A percentile compares a stretch with the other conserved stretches of the same genome.
Conservation (phyloP, 2,888 invertebrate species). For the Stenodema calcarata region DNA sequence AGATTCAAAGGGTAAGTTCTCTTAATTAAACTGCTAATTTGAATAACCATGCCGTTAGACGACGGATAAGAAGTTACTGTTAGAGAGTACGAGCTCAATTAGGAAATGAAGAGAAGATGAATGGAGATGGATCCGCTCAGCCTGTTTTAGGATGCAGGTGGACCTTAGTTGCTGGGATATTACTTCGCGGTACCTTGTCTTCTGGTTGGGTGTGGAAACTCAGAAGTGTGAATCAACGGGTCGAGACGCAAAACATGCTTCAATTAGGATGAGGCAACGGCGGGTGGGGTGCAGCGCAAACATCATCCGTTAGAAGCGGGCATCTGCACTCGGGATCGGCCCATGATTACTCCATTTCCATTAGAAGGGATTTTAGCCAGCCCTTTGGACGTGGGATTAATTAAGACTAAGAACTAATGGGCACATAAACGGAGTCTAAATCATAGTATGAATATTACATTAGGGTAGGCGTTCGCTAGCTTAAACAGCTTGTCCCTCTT, state of each 20-base stretch:
- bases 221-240: background rate
- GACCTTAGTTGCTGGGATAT: slow-evolving; percentile 4
- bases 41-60: background rate
- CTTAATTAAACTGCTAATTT: background rate
- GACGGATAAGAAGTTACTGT: background rate
- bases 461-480: slow-evolving; percentile 23
- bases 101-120: slow-evolving; percentile 1
- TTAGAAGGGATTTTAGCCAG: slow-evolving; percentile 34
- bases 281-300: background rate
- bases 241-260: background rate
- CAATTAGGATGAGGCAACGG: background rate
- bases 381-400: slow-evolving; percentile 38
- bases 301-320: slow-evolving; percentile 20
- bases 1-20: no score
- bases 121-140: background rate
- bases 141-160: background rate
- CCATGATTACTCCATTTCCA: slow-evolving; percentile 45
- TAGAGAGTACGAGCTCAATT: background rate
- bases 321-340: background rate
- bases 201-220: background rate
- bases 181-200: background rate
- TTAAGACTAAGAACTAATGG: slow-evolving; percentile 52
- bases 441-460: slow-evolving; percentile 54
- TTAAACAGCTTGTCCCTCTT: slow-evolving; percentile 40
- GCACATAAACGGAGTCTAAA: slow-evolving; percentile 52